These are phyloP conservation scores for Periparus ater DNA, from an alignment of 2,797 vertebrate genomes.

Conservation along the genomic window DNA sequence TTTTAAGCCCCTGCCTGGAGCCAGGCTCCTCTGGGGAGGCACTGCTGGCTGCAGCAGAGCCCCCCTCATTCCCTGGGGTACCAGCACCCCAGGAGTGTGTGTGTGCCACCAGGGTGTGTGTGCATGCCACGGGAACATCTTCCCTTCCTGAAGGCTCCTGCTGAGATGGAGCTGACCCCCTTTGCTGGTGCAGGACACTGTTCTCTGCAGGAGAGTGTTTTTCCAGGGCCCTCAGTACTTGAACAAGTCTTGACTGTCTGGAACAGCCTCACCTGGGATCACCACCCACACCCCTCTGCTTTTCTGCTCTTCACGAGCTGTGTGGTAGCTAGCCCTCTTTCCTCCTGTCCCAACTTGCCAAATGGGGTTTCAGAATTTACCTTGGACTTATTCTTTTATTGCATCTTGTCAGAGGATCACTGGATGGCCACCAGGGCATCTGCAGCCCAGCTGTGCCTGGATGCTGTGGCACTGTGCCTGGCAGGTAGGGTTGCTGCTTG, in stretches of 20 bases:
- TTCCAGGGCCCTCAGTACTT: not conserved
- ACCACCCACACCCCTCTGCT: not conserved
- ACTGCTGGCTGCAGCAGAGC: not conserved
- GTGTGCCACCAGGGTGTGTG: rapidly evolving
- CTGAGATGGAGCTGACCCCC: not conserved
- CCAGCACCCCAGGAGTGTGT: no score
- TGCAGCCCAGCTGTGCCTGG: not conserved
- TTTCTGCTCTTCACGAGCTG: not conserved
- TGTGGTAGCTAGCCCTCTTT: not conserved
- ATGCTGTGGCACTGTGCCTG: not conserved
- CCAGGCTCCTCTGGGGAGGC: not conserved
- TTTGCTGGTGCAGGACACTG: not conserved
- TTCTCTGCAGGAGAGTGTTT: not conserved
- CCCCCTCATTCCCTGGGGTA: rapidly evolving
- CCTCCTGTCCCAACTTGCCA: not conserved
- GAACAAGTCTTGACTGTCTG: not conserved
- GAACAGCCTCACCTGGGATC: not conserved
- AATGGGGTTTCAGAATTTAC: not conserved
- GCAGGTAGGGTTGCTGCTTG: not conserved
- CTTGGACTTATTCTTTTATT: not conserved
- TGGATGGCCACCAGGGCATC: no score
- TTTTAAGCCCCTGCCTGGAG: not conserved
- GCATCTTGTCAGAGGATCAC: not conserved
- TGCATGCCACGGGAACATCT: not conserved
- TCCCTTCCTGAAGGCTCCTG: not conserved